Evolutionary conservation across 2,888 invertebrate genomes (phyloP), one percentile per base, ranked within the genome.

Genomic region (Gandaritis pyraliata): DNA sequence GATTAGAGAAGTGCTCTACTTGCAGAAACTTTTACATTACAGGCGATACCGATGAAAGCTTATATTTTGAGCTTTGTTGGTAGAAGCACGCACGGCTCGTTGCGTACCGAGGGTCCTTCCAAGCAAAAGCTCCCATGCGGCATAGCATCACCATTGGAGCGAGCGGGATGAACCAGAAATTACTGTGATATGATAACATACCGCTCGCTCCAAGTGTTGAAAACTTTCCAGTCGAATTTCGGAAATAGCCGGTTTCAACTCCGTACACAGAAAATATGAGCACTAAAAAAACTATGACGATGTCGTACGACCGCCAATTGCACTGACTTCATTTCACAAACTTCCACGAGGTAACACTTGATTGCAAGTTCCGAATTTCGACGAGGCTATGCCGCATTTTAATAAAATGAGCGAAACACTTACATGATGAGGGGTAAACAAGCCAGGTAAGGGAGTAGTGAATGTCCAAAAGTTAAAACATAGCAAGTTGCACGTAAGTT

Each of bases 341-440:
- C 86, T 90, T 89, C 87, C 90, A 90, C 89, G 85, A 81, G 75
- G 73, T 81, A 85, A 84, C 89, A 81, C 81, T 81, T 89, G 71
- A 78, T 83, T 86, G 86, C 87, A 85, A 90, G 79, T 88, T 90
- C 90, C 88, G 88, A 91, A 91, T 86, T 81, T 89, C 88, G 88
- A 90, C 82, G 78, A 83, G 74, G 80, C 75, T 73, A 75, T 79
- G 78, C 80, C 84, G 84, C 83, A 82, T 85, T 64, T 80, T 86
- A 88, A 87, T 86, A 89, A 78, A 85, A 89, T 88, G 86, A 90
- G 85, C 88, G 81, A 83, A 85, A 87, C 92, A 92, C 92, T 92
- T 92, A 92, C 92, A 90, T 92, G 90, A 87, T 88, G 86, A 87
- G 87, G 87, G 90, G 81, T 87, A 90, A 91, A 91, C 88, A 88